These are phyloP conservation scores for Chloromyia formosa DNA, from an alignment of 2,888 invertebrate genomes.

Conservation along the genomic window DNA sequence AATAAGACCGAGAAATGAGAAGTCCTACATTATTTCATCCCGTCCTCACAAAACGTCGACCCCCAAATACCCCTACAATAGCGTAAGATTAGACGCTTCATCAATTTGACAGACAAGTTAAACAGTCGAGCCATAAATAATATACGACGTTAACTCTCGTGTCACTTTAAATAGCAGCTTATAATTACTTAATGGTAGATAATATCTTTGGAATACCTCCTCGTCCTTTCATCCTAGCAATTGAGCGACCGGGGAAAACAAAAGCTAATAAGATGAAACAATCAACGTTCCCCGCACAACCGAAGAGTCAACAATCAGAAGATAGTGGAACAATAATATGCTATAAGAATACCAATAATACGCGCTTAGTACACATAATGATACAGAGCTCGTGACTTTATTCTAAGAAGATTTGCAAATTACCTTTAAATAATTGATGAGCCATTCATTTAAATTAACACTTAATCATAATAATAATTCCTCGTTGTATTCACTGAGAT, in stretches of 20 bases:
- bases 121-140: not conserved
- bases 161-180: not conserved
- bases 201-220: not conserved
- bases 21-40: too few species aligned
- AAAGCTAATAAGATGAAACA: not conserved
- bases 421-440: conserved; percentile 40
- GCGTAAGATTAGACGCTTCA: not conserved
- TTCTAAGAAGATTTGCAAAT: conserved; percentile 43
- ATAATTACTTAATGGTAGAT: conserved; percentile 7
- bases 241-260: not conserved
- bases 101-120: conserved; percentile 13
- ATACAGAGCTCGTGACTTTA: conserved; percentile 4
- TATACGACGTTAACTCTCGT: not conserved
- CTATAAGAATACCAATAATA: not conserved
- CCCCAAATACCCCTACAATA: too few species aligned
- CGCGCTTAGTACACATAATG: not conserved
- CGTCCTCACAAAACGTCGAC: too few species aligned
- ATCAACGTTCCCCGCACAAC: not conserved
- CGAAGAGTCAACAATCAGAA: not conserved
- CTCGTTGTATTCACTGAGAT: conserved; percentile 11
- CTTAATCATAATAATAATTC: conserved; percentile 41
- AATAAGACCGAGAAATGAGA: too few species aligned
- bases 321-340: conserved; percentile 1
- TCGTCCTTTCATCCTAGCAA: not conserved
- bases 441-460: conserved; percentile 43